Evolutionary conservation across 2,113 vertebrate genomes (phyloP), one percentile per base, ranked within the genome.

Genomic region (Tachycineta bicolor): DNA sequence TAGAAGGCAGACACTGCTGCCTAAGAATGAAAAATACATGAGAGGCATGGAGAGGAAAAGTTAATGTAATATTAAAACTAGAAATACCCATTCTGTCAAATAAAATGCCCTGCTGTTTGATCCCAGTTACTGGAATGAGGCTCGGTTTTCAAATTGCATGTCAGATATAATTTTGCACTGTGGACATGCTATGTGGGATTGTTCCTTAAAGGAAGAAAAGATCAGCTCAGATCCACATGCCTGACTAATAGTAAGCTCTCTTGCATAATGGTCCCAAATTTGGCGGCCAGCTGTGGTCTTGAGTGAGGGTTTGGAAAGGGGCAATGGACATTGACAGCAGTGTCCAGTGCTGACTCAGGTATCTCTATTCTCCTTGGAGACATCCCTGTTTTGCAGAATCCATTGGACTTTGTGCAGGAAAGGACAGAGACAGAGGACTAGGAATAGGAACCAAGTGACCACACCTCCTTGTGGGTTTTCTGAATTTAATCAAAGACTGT

Each of bases 51-150:
- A 93, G 88, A 96, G 65, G 90, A 94, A 96, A 93, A 56, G 58
- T 64, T 95, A 95, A 96, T 93, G 94, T 52, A 71, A 82, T 83
- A 94, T 96, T 95, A 96, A 95, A 97, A 90, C 82, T 74, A 82
- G 95, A 97, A 97, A 94, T 89, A 90, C 88, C 93, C 87, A 79
- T 90, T 93, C 81, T 95, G 95, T 96, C 95, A 94, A 96, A 87
- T 93, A 88, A 97, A 97, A 94, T 96, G 96, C 90, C 94, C 95
- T 80, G 70, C 90, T 95, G 82, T 96, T 97, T 97, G 96, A 97
- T 96, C 96, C 87, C 97, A 96, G 98, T 98, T 97, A 97, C 94
- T 90, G 90, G 82, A 97, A 94, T 96, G 96, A 97, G 92, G 96
- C 92, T 97, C 82, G 74, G 81, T 47, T 96, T 98, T 96, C 92